Percentiles rank a stretch among this genome's conserved stretches.
These are phyloP conservation scores for Notodonta dromedarius DNA, from an alignment of 2,888 invertebrate genomes.

Conservation along the genomic window DNA sequence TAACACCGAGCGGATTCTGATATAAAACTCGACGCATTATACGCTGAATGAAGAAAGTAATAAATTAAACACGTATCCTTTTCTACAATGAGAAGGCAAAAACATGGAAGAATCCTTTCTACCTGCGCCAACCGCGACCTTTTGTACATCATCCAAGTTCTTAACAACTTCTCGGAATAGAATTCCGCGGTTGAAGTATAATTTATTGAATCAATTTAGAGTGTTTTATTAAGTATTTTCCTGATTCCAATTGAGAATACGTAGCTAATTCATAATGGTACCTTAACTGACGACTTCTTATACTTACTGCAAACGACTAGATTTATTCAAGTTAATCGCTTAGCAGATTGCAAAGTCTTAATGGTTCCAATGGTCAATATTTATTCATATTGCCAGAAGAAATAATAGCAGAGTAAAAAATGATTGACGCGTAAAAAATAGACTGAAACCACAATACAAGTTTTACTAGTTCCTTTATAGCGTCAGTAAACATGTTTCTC, in stretches of 20 bases:
- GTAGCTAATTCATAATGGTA: too few relatives aligned
- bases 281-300: not conserved
- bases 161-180: slow-evolving; percentile 56
- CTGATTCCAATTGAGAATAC: too few relatives aligned
- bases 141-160: slow-evolving; percentile 49
- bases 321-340: not conserved
- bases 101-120: slow-evolving; percentile 50
- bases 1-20: slow-evolving; percentile 25
- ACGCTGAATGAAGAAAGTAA: slow-evolving; percentile 53
- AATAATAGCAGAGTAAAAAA: slow-evolving; percentile 41
- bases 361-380: slow-evolving; percentile 7
- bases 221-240: slow-evolving; percentile 26
- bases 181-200: slow-evolving; percentile 32
- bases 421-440: slow-evolving; percentile 50
- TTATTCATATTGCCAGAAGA: slow-evolving; percentile 39
- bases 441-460: slow-evolving; percentile 61
- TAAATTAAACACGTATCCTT: slow-evolving; percentile 53
- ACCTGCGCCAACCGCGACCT: slow-evolving; percentile 51
- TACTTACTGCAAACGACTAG: not conserved
- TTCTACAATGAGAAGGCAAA: slow-evolving; percentile 56
- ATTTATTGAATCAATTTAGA: slow-evolving; percentile 45
- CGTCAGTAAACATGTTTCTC: slow-evolving; percentile 69
- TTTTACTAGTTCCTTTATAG: slow-evolving; percentile 73
- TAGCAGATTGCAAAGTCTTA: not conserved
- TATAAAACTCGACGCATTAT: slow-evolving; percentile 49